Base-by-base conservation (phyloP, 2,888 invertebrate genomes). In the Spilarctia lutea region DNA sequence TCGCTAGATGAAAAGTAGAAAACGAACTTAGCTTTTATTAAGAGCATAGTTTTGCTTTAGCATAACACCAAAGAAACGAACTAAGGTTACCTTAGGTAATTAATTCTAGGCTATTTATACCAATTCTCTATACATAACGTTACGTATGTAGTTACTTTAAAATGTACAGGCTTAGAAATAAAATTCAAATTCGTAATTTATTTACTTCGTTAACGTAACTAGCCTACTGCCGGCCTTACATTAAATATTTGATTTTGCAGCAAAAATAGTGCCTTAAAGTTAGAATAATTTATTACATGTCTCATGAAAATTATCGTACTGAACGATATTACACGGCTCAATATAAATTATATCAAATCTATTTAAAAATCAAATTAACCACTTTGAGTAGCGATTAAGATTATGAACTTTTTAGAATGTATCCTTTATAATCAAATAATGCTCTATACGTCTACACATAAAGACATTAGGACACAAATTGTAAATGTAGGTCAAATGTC, bases 1-100 rank as follows among this genome's bases (percentile, higher is more conserved):
- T 89, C 88, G 88, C 92, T 94, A 93, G 88, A 90, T 86, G 88
- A 90, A 89, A 88, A 88, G 86, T 89, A 90, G 87, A 91, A 90
- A 91, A 90, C 86, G 89, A 91, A 90, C 86, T 88, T 87, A 91
- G 87, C 88, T 79, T 87, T 86, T 83, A 84, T 73, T 84, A 79
- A 85, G 83, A 87, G 87, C 86, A 71, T 79, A 80, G 81, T 82
- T 81, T 85, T 79, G 87, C 88, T 81, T 88, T 88, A 90, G 89
- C 89, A 79, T 87, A 86, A 79, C 77, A 81, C 82, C 81, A 86
- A 88, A 86, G 76, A 75, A 82, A 80, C 82, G 33, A 82, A 89
- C 87, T 81, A 76, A 86, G 81, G 75, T 85, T 86, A 89, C 85
- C 87, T 88, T 87, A 87, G 84, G 82, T 88, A 87, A 83, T 87